A percentile compares a stretch with the other conserved stretches of the same genome.
These are phyloP conservation scores for Melipona quadrifasciata DNA, from an alignment of 1,140 invertebrate genomes.

Conservation along the genomic window DNA sequence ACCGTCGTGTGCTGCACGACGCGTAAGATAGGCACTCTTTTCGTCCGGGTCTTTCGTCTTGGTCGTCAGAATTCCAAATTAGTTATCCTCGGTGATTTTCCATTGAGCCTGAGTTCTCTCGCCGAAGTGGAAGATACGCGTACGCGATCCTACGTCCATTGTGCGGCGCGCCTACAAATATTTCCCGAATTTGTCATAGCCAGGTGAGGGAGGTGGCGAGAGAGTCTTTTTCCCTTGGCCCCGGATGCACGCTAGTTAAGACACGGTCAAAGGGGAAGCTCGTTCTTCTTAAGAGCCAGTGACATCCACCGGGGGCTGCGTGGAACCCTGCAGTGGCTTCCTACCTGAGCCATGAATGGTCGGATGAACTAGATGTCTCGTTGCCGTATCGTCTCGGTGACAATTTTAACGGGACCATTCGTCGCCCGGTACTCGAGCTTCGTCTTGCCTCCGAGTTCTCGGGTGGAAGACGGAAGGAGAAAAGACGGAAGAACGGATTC, in stretches of 20 bases:
- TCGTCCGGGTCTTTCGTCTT: neutral
- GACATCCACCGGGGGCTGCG: conserved; percentile 24
- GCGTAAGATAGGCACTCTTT: neutral
- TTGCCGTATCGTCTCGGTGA: conserved; percentile 36
- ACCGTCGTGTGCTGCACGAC: too few relatives aligned
- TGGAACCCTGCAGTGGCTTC: conserved; percentile 39
- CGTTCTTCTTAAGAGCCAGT: conserved; percentile 49
- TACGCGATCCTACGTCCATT: conserved; percentile 30
- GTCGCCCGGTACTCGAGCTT: conserved; percentile 24
- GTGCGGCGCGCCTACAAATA: conserved; percentile 39
- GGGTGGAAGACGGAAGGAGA: too few relatives aligned
- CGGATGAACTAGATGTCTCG: conserved; percentile 51
- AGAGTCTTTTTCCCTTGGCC: conserved; percentile 13
- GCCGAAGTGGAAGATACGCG: conserved; percentile 16
- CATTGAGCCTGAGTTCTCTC: conserved; percentile 42
- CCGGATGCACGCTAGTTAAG: conserved; percentile 68
- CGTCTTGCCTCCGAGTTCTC: too few relatives aligned
- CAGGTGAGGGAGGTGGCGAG: conserved; percentile 57
- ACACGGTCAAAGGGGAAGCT: conserved; percentile 57
- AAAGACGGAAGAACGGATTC: neutral
- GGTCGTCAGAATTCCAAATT: conserved; percentile 62
- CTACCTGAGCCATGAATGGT: conserved; percentile 60
- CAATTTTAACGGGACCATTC: conserved; percentile 45
- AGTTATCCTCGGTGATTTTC: conserved; percentile 63
- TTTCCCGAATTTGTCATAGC: conserved; percentile 67